Percentiles rank a stretch among this genome's conserved stretches.
These are phyloP conservation scores for Mus pahari DNA, from an alignment of 2,113 vertebrate species.

Conservation along the genomic window DNA sequence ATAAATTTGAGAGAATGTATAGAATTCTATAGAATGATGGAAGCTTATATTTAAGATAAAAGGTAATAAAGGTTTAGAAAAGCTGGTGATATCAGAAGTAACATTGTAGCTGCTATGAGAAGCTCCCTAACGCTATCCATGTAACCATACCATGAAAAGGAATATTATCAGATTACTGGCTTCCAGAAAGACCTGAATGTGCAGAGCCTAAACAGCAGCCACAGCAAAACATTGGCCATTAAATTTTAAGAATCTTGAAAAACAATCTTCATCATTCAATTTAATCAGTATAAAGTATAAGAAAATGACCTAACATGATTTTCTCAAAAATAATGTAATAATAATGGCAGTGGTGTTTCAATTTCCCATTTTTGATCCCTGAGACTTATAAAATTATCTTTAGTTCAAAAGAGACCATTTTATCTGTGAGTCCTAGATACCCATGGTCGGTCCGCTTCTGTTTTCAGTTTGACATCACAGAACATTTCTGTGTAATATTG, in stretches of 20 bases:
- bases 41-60: constrained; percentile 7
- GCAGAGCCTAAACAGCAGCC: neutral
- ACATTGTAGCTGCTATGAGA: neutral
- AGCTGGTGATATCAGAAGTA: neutral
- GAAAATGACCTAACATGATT: neutral
- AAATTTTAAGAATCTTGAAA: neutral
- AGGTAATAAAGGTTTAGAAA: neutral
- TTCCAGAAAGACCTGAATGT: neutral
- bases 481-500: neutral
- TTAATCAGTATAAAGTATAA: neutral
- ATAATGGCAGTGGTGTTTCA: neutral
- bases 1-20: neutral
- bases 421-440: neutral
- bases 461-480: neutral
- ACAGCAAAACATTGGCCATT: neutral
- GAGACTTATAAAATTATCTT: neutral
- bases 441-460: neutral
- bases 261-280: neutral
- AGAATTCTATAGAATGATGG: neutral
- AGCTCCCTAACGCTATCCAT: neutral
- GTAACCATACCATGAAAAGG: neutral
- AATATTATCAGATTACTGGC: neutral
- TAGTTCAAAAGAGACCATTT: neutral
- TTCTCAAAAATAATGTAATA: neutral
- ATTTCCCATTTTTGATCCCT: neutral